A percentile compares a stretch with the other conserved stretches of the same genome.
Conservation (phyloP, 2,888 invertebrate species). For the Scelioninae gen. 2 region DNA sequence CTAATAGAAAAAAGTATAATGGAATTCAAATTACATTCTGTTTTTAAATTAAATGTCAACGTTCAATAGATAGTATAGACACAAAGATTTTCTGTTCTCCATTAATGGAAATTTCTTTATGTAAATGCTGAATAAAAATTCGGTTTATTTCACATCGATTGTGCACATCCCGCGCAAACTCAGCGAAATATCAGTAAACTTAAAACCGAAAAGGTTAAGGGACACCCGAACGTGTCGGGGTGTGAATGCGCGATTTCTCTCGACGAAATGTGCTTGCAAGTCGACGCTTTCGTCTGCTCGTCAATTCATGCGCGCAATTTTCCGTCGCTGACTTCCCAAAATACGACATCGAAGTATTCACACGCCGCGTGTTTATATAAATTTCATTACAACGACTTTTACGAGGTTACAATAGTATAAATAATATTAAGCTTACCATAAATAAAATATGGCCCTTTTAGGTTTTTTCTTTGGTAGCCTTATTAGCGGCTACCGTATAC, state of each 20-base stretch:
- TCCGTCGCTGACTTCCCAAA: neutral
- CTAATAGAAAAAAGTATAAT: neutral
- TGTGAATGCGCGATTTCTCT: conserved; percentile 24
- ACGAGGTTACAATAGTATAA: neutral
- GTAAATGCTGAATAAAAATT: conserved; percentile 12
- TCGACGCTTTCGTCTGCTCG: conserved; percentile 37
- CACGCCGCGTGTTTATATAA: conserved; percentile 10
- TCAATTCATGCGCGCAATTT: conserved; percentile 35
- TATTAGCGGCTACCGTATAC: too few species aligned
- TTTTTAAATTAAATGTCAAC: conserved; percentile 18
- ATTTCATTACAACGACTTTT: conserved; percentile 7
- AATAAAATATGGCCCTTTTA: too few species aligned
- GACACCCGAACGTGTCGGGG: conserved; percentile 22
- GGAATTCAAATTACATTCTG: conserved; percentile 15
- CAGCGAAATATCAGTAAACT: neutral
- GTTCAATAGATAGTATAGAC: conserved; percentile 15
- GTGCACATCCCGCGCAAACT: neutral
- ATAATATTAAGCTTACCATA: too few species aligned
- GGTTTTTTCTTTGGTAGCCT: too few species aligned
- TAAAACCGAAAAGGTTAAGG: conserved; percentile 10
- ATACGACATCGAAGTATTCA: conserved; percentile 13
- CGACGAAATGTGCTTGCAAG: conserved; percentile 25
- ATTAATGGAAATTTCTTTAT: conserved; percentile 24
- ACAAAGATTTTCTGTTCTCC: conserved; percentile 12
- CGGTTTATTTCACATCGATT: conserved; percentile 5